Evolutionary conservation across 2,888 invertebrate genomes (phyloP).

Genomic region (Glaucopsyche alexis): DNA sequence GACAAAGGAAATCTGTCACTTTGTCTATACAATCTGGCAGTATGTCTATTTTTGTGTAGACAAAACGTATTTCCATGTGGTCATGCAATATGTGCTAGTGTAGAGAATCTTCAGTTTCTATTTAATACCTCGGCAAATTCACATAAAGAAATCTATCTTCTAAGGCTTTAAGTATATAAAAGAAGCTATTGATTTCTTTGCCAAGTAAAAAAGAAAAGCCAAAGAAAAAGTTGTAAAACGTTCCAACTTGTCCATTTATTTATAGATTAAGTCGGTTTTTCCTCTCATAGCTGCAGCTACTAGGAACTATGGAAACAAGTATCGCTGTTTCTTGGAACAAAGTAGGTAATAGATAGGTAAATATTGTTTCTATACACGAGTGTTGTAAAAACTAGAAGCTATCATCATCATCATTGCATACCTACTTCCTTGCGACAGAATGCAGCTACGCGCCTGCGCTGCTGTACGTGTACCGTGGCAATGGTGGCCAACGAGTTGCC

Average conservation of each 20-base stretch:
- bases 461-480: no score
- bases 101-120: background rate
- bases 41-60: no score
- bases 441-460: no score
- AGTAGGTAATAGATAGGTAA: background rate
- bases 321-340: background rate
- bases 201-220: background rate
- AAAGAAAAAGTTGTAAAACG: constrained; percentile 15
- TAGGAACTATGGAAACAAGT: constrained; percentile 7
- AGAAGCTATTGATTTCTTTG: background rate
- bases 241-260: constrained; percentile 12
- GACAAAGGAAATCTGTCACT: no score
- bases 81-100: no score
- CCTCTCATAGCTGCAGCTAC: background rate
- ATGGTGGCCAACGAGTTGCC: no score
- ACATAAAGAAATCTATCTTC: background rate
- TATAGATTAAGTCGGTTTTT: constrained; percentile 13
- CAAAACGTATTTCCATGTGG: no score
- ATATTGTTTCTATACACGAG: background rate
- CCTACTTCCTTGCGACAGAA: no score
- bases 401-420: background rate
- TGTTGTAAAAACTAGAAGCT: background rate
- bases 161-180: background rate
- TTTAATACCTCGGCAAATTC: background rate
- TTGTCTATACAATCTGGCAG: no score